A percentile compares a stretch with the other conserved stretches of the same genome.
Conservation (phyloP, 2,888 invertebrate genomes). For the Entomobrya multifasciata region DNA sequence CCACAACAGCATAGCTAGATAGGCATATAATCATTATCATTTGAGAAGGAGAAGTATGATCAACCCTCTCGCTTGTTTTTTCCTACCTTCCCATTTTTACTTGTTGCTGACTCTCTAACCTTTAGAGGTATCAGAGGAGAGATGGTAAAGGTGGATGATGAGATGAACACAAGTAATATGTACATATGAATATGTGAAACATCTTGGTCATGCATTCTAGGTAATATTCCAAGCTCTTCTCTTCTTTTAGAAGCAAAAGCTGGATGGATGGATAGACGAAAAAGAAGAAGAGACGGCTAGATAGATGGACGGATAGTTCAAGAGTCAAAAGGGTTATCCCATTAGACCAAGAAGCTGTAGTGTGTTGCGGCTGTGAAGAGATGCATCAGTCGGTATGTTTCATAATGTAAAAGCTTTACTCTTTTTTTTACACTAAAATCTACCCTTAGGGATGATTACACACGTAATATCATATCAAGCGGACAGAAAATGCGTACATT, state of each 20-base stretch:
- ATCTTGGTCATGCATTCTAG: slow-evolving; percentile 5
- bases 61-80: slow-evolving; percentile 49
- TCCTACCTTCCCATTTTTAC: neutral
- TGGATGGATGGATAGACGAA: slow-evolving; percentile 37
- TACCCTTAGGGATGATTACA: slow-evolving; percentile 57
- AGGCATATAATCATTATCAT: slow-evolving; percentile 50
- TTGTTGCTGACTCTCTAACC: no score
- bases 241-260: neutral
- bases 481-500: slow-evolving; percentile 1
- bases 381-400: neutral
- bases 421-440: slow-evolving; percentile 40
- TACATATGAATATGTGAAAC: neutral
- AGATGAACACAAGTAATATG: no score
- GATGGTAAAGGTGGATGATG: slow-evolving; percentile 34
- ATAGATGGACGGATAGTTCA: slow-evolving; percentile 56
- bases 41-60: slow-evolving; percentile 38
- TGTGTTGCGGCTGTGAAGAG: neutral
- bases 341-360: neutral
- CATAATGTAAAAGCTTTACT: neutral
- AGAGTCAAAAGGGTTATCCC: slow-evolving; percentile 69
- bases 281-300: slow-evolving; percentile 9
- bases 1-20: neutral
- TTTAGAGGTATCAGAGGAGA: slow-evolving; percentile 5
- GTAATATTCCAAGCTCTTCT: slow-evolving; percentile 4
- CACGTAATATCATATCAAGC: neutral